Percentiles rank a stretch among this genome's conserved stretches.
These are phyloP conservation scores for Tetranychus cinnabarinus DNA, from an alignment of 1,140 invertebrate species.

Conservation along the genomic window DNA sequence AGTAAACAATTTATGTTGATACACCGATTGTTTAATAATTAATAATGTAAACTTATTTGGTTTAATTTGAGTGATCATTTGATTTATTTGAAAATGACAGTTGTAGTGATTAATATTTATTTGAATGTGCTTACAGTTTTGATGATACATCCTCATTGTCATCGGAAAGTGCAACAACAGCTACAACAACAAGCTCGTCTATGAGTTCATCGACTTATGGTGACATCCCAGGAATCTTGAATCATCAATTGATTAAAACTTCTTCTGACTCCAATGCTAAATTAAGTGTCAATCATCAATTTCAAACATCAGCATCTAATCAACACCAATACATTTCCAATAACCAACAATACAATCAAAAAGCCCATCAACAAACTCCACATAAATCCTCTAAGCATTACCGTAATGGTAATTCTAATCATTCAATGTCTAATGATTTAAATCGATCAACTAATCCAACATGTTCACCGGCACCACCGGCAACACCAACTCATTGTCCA, in stretches of 20 bases:
- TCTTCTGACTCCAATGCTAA: too few relatives aligned
- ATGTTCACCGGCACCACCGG: background rate
- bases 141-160: conserved; percentile 6
- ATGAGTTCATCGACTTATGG: conserved; percentile 1
- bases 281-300: background rate
- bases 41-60: too few relatives aligned
- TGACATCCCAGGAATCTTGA: background rate
- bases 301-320: background rate
- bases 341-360: background rate
- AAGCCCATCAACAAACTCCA: background rate
- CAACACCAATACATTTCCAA: background rate
- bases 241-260: too few relatives aligned
- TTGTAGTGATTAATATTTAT: background rate
- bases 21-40: too few relatives aligned
- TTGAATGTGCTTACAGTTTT: background rate
- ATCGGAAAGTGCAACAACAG: conserved; percentile 2
- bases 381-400: background rate
- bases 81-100: background rate
- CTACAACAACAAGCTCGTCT: conserved; percentile 3
- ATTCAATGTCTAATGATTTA: background rate
- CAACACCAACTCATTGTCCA: background rate
- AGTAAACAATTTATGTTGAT: too few relatives aligned
- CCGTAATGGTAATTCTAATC: background rate
- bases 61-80: background rate
- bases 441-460: background rate